Evolutionary conservation across 30 jellyfish, hydroid and myxozoan species (phyloP).

Genomic region (Clytia hemisphaerica): DNA sequence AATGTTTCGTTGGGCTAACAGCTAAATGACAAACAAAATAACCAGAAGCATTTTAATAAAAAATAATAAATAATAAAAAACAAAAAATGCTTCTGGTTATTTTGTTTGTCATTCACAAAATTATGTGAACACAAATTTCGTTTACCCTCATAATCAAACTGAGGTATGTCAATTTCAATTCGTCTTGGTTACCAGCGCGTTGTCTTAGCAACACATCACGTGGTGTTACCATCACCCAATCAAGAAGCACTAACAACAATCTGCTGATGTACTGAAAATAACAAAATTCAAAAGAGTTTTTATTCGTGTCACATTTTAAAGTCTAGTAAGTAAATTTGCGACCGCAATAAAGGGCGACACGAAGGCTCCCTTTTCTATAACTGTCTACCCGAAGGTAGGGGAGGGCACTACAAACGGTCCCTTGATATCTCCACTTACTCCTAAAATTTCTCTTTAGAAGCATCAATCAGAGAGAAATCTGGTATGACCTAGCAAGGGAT

Average conservation of each 20-base stretch:
- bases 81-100: neutral
- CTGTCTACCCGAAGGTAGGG: too few relatives aligned
- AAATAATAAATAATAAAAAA: neutral
- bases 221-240: conserved; percentile 88
- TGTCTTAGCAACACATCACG: conserved; percentile 48
- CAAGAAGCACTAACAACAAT: conserved; percentile 62
- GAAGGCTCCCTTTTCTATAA: too few relatives aligned
- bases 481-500: too few relatives aligned
- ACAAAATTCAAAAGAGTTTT: conserved; percentile 10
- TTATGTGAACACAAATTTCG: neutral
- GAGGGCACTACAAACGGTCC: too few relatives aligned
- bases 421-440: too few relatives aligned
- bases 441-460: too few relatives aligned
- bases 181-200: conserved; percentile 32
- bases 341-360: too few relatives aligned
- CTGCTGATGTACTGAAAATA: conserved; percentile 40
- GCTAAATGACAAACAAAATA: too few relatives aligned
- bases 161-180: conserved; percentile 60
- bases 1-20: too few relatives aligned
- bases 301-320: too few relatives aligned
- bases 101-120: neutral
- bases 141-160: conserved; percentile 69
- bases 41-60: conserved; percentile 7
- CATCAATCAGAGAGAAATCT: too few relatives aligned
- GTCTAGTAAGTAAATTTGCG: too few relatives aligned